Evolutionary conservation across 2,113 vertebrate species (phyloP).

Genomic region (Peucedramus taeniatus): DNA sequence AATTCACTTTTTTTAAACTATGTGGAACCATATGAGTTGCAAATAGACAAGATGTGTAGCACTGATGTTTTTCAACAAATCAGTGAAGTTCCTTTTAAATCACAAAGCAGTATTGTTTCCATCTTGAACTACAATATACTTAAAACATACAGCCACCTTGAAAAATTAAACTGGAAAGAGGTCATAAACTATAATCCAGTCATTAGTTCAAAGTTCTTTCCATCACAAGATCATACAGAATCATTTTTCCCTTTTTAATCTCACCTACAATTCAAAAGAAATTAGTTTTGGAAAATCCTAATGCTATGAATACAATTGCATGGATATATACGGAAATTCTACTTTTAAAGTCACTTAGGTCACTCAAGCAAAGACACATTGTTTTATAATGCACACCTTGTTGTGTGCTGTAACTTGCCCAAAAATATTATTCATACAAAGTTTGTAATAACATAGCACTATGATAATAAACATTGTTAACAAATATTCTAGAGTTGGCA

Average conservation of each 20-base stretch:
- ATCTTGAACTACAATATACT: not conserved
- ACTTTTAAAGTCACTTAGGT: slow-evolving; percentile 30
- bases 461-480: slow-evolving; percentile 72
- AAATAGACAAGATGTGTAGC: not conserved
- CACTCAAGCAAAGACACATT: not conserved
- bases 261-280: not conserved
- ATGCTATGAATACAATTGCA: slow-evolving; percentile 20
- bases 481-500: slow-evolving; percentile 41
- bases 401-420: slow-evolving; percentile 39
- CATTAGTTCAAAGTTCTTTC: not conserved
- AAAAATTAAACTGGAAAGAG: not conserved
- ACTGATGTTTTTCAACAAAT: not conserved
- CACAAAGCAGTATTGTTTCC: not conserved
- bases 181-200: not conserved
- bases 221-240: not conserved
- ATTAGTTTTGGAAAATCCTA: slow-evolving; percentile 12
- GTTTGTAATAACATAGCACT: slow-evolving; percentile 64
- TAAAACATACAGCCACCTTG: not conserved
- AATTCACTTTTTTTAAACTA: not conserved
- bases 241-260: not conserved
- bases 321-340: slow-evolving; percentile 41
- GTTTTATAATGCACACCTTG: slow-evolving; percentile 64
- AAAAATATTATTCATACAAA: slow-evolving; percentile 62
- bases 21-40: not conserved
- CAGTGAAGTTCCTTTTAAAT: not conserved